phyloP scores from a whole-genome alignment of 35 echinoderm and acorn worm genomes.

The Apostichopus japonicus region DNA sequence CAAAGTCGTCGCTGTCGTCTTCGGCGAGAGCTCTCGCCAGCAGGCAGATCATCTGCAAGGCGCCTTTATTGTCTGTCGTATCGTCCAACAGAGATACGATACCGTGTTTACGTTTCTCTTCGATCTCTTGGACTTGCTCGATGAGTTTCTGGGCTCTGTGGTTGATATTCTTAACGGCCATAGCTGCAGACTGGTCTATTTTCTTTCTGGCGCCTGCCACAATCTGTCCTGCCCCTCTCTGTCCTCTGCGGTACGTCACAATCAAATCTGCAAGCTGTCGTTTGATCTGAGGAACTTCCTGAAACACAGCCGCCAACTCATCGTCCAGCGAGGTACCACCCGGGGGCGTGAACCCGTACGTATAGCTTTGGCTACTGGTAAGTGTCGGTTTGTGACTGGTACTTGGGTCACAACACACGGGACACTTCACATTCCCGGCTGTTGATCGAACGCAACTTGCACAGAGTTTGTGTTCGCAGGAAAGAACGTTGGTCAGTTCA shows the following conservation, averaged over 20 bases:
- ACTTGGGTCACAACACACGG: neutral
- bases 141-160: slow-evolving; percentile 6
- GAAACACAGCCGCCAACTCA: neutral
- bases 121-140: slow-evolving; percentile 9
- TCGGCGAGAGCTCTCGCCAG: slow-evolving; percentile 10
- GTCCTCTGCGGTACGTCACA: neutral
- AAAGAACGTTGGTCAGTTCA: slow-evolving; percentile 6
- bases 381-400: neutral
- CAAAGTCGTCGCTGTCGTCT: slow-evolving; percentile 47
- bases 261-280: neutral
- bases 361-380: neutral
- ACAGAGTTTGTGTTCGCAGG: slow-evolving; percentile 11
- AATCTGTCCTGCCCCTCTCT: neutral
- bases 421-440: slow-evolving; percentile 7
- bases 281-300: slow-evolving; percentile 22
- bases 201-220: neutral
- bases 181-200: neutral
- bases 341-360: neutral
- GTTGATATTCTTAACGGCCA: slow-evolving; percentile 56
- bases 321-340: neutral
- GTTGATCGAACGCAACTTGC: neutral
- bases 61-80: slow-evolving; percentile 34
- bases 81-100: slow-evolving; percentile 43
- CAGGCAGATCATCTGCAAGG: slow-evolving; percentile 24
- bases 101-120: slow-evolving; percentile 25